Evolutionary conservation across 2,888 invertebrate genomes (phyloP), one percentile per base, ranked within the genome.

Genomic region (Bombylius major): DNA sequence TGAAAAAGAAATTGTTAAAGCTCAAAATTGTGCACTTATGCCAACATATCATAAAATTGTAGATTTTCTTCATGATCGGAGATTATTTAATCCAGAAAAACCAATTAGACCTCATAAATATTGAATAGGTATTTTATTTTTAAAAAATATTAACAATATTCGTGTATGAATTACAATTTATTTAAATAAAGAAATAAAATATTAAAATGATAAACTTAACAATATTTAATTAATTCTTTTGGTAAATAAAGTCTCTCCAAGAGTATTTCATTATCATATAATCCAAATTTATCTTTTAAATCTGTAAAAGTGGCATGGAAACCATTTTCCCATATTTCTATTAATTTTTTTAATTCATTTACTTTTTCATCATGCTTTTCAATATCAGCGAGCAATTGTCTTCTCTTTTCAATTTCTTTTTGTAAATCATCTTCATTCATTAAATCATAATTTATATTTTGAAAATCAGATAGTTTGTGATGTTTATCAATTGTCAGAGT

Each of bases 11-110:
- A 87, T 95, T 45, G 66, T 64, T 0, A 86, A 87, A 67, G 85
- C 95, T 0, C 87, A 87, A 68, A 78, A 75, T 64, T 82, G 86
- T 65, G 90, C 89, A 64, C 80, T 87, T 58, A 93, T 98, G 94
- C 84, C 87, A 0, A 79, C 80, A 55, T 86, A 86, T 66, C 80
- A 86, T 56, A 97, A 96, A 70, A 84, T 89, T 58, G 79, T 86
- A 13, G 78, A 78, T 51, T 98, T 86, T 69, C 69, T 88, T 6
- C 82, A 86, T 59, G 97, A 98, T 75, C 97, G 97, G 4, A 86
- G 85, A 69, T 74, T 98, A 45, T 97, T 92, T 75, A 88, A 97
- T 70, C 88, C 91, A 0, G 88, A 93, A 65, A 82, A 81, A 62
- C 93, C 95, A 6, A 75, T 88, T 47, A 78, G 87, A 62, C 83